A percentile compares a stretch with the other conserved stretches of the same genome.
phyloP scores from a whole-genome alignment of 2,888 invertebrate species.

The Ligdia adustata region DNA sequence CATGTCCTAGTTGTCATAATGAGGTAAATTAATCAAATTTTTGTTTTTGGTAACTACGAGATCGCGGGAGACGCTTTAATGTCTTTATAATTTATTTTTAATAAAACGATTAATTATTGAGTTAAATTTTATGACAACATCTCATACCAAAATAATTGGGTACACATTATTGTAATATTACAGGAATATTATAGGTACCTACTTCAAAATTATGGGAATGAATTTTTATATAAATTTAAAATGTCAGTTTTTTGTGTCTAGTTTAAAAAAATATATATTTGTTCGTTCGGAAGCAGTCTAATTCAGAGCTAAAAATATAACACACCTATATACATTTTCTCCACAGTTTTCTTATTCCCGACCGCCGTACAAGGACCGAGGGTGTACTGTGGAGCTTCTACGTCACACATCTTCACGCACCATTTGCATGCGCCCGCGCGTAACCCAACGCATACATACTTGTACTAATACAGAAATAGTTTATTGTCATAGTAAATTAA shows the following conservation, averaged over 20 bases:
- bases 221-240: too few relatives aligned
- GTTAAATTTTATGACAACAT: too few relatives aligned
- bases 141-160: too few relatives aligned
- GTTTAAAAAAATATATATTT: not conserved
- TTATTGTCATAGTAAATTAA: conserved; percentile 79
- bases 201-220: too few relatives aligned
- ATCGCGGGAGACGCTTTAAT: conserved; percentile 46
- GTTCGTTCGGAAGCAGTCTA: not conserved
- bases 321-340: too few relatives aligned
- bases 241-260: too few relatives aligned
- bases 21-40: conserved; percentile 76
- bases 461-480: conserved; percentile 71
- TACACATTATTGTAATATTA: too few relatives aligned
- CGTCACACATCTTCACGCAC: conserved; percentile 78
- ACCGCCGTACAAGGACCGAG: conserved; percentile 55
- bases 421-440: conserved; percentile 78
- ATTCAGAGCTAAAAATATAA: too few relatives aligned
- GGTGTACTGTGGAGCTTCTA: conserved; percentile 60
- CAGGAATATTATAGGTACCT: too few relatives aligned
- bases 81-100: conserved; percentile 5
- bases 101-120: too few relatives aligned
- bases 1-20: conserved; percentile 71
- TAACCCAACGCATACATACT: conserved; percentile 67
- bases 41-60: conserved; percentile 60
- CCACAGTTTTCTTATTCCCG: conserved; percentile 39